phyloP scores from a whole-genome alignment of 2,113 vertebrate genomes.

The Tapirus terrestris region DNA sequence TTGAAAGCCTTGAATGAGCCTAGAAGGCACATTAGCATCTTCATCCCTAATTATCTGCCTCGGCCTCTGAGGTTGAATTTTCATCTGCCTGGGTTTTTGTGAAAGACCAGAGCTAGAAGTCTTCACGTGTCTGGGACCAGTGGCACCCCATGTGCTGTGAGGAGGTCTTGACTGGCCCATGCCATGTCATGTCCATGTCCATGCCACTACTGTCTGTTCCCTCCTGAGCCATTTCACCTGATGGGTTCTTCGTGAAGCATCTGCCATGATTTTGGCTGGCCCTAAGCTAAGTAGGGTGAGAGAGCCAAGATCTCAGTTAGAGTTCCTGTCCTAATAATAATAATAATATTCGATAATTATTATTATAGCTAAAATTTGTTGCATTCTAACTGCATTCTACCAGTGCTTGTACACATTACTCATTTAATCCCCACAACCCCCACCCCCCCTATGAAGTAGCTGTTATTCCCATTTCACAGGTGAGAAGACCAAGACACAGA shows the following conservation, averaged over 20 bases:
- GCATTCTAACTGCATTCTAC: not conserved
- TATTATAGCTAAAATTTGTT: not conserved
- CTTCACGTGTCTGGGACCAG: not conserved
- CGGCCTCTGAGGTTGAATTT: not conserved
- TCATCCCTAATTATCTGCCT: not conserved
- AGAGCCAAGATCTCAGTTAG: not conserved
- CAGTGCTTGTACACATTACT: not conserved
- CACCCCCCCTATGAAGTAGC: not conserved
- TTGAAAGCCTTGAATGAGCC: not conserved
- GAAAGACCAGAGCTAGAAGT: not conserved
- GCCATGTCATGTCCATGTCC: not conserved
- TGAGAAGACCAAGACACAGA: not conserved
- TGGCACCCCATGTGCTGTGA: not conserved
- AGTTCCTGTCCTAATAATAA: not conserved
- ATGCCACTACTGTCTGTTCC: fast-evolving
- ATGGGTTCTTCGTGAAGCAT: not conserved
- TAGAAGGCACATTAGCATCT: not conserved
- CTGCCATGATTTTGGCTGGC: not conserved
- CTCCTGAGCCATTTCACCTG: not conserved
- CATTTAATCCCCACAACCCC: not conserved
- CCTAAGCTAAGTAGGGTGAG: not conserved
- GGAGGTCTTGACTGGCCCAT: fast-evolving
- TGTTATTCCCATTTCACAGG: not conserved
- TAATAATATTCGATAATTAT: not conserved
- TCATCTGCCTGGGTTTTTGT: not conserved